Evolutionary conservation across 1,140 invertebrate genomes (phyloP).

Genomic region (Copidosoma floridanum): DNA sequence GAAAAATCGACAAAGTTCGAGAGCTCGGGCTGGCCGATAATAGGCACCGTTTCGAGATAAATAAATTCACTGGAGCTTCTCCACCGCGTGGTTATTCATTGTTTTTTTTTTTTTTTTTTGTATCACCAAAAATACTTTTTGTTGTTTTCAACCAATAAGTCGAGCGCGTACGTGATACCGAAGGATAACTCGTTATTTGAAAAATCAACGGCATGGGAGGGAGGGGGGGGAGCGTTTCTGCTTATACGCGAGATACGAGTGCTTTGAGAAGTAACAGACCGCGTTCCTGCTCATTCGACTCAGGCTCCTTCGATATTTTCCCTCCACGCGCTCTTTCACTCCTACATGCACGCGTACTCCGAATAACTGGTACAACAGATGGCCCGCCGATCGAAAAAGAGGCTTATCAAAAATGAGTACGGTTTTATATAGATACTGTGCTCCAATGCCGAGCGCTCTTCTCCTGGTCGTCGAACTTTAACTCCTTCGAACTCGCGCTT

Average conservation of each 20-base stretch:
- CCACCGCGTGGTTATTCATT: no score
- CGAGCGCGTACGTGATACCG: background rate
- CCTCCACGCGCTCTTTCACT: slow-evolving; percentile 33
- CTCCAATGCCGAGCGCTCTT: slow-evolving; percentile 41
- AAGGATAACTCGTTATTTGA: slow-evolving; percentile 1
- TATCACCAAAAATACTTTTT: background rate
- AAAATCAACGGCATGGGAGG: background rate
- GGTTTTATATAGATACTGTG: slow-evolving; percentile 58
- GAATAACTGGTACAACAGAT: slow-evolving; percentile 45
- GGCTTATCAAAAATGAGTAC: slow-evolving; percentile 44
- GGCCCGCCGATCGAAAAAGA: slow-evolving; percentile 41
- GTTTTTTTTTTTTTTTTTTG: no score
- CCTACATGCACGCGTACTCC: no score
- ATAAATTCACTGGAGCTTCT: no score
- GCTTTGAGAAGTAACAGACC: slow-evolving; percentile 24
- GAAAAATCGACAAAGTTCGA: background rate
- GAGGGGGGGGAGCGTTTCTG: slow-evolving; percentile 15
- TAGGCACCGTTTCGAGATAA: background rate
- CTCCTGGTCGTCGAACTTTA: slow-evolving; percentile 38
- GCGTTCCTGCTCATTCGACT: slow-evolving; percentile 9
- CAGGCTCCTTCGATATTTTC: slow-evolving; percentile 27
- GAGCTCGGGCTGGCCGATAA: background rate
- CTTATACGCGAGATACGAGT: slow-evolving; percentile 4
- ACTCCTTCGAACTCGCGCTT: no score
- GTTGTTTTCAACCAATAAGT: background rate